Evolutionary conservation across 2,888 invertebrate species (phyloP), one percentile per base, ranked within the genome.

Genomic region (Pachliopta kotzebuea): DNA sequence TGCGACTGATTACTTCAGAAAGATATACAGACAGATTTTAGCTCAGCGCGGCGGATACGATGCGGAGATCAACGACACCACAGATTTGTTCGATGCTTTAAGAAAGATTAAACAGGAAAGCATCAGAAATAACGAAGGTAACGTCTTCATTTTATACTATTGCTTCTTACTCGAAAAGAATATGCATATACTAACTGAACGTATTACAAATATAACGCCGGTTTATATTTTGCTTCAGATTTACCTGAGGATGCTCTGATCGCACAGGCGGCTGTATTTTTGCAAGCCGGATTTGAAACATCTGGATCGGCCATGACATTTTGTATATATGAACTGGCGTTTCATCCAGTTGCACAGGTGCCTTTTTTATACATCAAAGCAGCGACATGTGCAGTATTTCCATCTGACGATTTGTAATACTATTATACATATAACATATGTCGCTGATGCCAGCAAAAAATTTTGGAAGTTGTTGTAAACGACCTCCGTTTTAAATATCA

Each of bases 211-310:
- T 14, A 37, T 37, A 37, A 37, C 37, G 14, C 14, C 37, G 37
- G 14, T 24, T 49, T 49, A 49, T 49, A 20, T 49, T 20, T 4
- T 8, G 8, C 6, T 21, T 61, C 49, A 68, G 67, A 68, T 1
- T 71, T 84, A 26, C 63, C 71, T 4, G 80, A 83, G 26, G 80
- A 82, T 14, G 23, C 84, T 2, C 62, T 88, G 11, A 56, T 84
- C 0, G 78, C 88, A 0, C 88, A 88, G 62, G 85, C 84, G 0
- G 74, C 78, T 2, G 69, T 84, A 3, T 81, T 88, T 65, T 68
- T 88, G 4, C 81, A 83, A 65, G 88, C 74, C 0, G 88, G 86
- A 0, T 87, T 83, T 50, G 86, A 88, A 21, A 84, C 85, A 0
- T 72, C 80, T 0, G 81, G 80, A 0, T 57, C 70, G 0, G 8